Conservation (phyloP, 1,140 invertebrate genomes). For the fruit fly (Drosophila melanogaster) region DNA sequence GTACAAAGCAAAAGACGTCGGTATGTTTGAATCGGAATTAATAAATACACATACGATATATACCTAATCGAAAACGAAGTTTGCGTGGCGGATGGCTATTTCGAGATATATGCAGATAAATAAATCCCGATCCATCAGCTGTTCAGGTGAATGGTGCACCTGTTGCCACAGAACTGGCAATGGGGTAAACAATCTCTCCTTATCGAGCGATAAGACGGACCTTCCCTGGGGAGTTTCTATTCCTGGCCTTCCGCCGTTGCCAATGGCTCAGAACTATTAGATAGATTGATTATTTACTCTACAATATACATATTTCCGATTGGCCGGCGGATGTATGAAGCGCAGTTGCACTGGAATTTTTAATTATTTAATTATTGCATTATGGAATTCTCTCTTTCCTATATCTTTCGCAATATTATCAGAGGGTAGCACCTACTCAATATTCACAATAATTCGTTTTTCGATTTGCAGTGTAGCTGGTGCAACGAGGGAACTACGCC, state of each 20-base stretch:
- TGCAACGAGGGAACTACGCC: conserved; percentile 10
- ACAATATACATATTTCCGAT: neutral
- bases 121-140: conserved; percentile 28
- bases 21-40: conserved; percentile 28
- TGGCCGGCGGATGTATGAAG: conserved; percentile 31
- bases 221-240: conserved; percentile 21
- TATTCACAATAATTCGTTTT: too few species aligned
- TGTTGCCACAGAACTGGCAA: neutral
- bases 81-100: neutral
- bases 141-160: conserved; percentile 1
- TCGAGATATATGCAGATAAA: neutral
- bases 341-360: conserved; percentile 8
- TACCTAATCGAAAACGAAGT: neutral
- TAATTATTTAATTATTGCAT: too few species aligned
- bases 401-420: too few species aligned
- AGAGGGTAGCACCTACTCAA: too few species aligned
- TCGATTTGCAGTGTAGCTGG: neutral
- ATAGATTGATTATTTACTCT: conserved; percentile 16
- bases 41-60: conserved; percentile 48
- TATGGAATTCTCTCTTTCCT: too few species aligned
- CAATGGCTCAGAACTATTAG: conserved; percentile 33
- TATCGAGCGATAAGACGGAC: conserved; percentile 44
- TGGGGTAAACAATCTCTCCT: conserved; percentile 27
- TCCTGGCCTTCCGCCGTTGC: conserved; percentile 26
- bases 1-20: conserved; percentile 36